phyloP scores from a whole-genome alignment of 2,797 vertebrate genomes.

The Pitangus sulphuratus region DNA sequence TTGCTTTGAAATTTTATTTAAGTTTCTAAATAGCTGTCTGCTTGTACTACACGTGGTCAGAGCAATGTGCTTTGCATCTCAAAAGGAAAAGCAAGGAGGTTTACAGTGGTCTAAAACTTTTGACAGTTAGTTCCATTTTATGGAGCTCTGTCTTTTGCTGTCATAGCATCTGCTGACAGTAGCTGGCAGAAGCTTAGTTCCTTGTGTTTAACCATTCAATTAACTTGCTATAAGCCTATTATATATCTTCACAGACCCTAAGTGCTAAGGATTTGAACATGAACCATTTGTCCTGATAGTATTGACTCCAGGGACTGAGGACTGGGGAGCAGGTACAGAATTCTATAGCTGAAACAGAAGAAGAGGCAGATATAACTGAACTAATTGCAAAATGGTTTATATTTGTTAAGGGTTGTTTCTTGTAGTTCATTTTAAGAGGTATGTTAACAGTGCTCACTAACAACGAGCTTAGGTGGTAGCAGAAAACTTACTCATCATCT shows the following conservation, averaged over 20 bases:
- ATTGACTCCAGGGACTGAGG: background rate
- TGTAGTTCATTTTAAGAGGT: background rate
- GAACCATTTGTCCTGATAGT: background rate
- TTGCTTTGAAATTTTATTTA: slow-evolving; percentile 9
- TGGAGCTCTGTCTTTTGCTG: background rate
- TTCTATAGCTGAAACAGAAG: background rate
- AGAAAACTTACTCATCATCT: background rate
- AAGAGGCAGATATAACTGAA: background rate
- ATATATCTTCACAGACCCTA: background rate
- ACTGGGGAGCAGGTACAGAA: background rate
- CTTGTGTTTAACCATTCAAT: background rate
- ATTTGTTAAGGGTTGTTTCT: background rate
- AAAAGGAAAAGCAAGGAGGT: background rate
- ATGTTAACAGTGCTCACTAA: background rate
- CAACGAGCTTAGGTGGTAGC: background rate
- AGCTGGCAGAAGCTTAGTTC: background rate
- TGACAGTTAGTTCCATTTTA: background rate
- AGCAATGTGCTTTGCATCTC: background rate
- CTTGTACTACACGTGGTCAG: background rate
- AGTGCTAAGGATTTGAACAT: background rate
- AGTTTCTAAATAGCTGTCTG: background rate
- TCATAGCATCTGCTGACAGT: background rate
- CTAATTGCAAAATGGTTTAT: background rate
- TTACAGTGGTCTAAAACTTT: background rate
- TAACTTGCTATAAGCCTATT: background rate